Conservation (phyloP, 2,113 vertebrate genomes). For the Labeo catla region DNA sequence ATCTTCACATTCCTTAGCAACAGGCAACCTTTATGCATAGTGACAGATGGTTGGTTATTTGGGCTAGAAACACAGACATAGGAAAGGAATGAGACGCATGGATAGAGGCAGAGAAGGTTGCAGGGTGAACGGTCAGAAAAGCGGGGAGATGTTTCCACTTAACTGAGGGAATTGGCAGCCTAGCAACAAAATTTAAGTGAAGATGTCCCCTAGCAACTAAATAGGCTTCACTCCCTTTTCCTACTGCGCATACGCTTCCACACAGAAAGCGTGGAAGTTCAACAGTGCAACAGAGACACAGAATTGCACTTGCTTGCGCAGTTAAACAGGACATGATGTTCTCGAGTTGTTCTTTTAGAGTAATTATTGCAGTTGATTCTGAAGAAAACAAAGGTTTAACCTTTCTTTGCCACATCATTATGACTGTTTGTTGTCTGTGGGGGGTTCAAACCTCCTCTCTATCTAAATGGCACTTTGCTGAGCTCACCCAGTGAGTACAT, state of each 20-base stretch:
- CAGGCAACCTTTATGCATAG: slow-evolving; percentile 74
- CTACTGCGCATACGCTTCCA: neutral
- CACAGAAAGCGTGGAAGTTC: neutral
- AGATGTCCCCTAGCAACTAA: slow-evolving; percentile 77
- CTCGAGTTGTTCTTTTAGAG: neutral
- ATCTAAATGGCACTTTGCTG: slow-evolving; percentile 18
- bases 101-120: slow-evolving; percentile 47
- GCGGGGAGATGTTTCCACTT: slow-evolving; percentile 66
- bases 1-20: slow-evolving; percentile 78
- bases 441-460: neutral
- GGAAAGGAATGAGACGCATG: slow-evolving; percentile 40
- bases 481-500: slow-evolving; percentile 37
- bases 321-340: slow-evolving; percentile 4
- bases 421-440: neutral
- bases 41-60: slow-evolving; percentile 83
- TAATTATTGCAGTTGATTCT: neutral
- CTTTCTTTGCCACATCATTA: neutral
- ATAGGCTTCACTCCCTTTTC: slow-evolving; percentile 39
- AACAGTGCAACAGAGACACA: neutral
- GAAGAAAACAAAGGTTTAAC: neutral
- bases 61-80: slow-evolving; percentile 67
- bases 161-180: slow-evolving; percentile 77
- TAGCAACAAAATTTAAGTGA: slow-evolving; percentile 80
- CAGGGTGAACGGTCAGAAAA: slow-evolving; percentile 58
- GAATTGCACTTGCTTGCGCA: neutral